A percentile compares a stretch with the other conserved stretches of the same genome.
phyloP scores from a whole-genome alignment of 2,888 invertebrate genomes.

The Artemia sinica region DNA sequence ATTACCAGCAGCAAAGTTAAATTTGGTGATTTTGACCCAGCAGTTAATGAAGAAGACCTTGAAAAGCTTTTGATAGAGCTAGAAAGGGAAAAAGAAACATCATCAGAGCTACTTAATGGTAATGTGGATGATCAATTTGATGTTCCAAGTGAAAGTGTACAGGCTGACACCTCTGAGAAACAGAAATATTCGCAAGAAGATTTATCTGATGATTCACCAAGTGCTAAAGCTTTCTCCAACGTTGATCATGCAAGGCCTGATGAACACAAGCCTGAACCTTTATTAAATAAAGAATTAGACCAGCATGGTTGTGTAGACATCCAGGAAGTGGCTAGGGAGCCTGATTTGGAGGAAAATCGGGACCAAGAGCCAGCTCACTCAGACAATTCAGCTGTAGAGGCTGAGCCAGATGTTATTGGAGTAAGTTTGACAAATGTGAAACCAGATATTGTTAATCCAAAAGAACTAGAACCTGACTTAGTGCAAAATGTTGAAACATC shows the following conservation, averaged over 20 bases:
- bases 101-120: neutral
- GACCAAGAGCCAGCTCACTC: neutral
- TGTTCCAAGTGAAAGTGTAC: neutral
- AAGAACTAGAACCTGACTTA: neutral
- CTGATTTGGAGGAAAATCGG: neutral
- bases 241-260: neutral
- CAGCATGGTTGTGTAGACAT: too few species aligned
- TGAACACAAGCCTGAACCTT: too few species aligned
- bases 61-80: slow-evolving; percentile 30
- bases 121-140: neutral
- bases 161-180: neutral
- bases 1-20: neutral
- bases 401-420: slow-evolving; percentile 3
- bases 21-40: slow-evolving; percentile 26
- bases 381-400: neutral
- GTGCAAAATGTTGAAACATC: neutral
- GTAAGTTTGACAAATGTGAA: slow-evolving; percentile 1
- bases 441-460: neutral
- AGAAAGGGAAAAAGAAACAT: slow-evolving; percentile 31
- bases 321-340: neutral
- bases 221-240: neutral
- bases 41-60: slow-evolving; percentile 19
- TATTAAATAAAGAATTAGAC: neutral
- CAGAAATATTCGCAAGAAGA: neutral
- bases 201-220: neutral